A percentile compares a stretch with the other conserved stretches of the same genome.
Evolutionary conservation across 2,113 vertebrate genomes (phyloP).

Genomic region (Cyprinodon tularosa): DNA sequence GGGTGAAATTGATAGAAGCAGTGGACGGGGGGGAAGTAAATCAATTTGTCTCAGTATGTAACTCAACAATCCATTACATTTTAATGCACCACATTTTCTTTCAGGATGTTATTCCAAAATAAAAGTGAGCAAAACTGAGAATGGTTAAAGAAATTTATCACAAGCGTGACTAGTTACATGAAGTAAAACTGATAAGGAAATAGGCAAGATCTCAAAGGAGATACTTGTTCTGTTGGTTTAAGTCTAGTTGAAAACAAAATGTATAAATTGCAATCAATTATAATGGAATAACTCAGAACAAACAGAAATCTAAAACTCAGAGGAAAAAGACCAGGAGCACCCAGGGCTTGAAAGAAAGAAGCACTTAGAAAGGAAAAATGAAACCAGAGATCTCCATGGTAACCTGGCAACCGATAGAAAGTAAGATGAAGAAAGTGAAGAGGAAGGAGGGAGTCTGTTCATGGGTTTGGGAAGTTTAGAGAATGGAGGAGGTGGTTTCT

Average conservation of each 20-base stretch:
- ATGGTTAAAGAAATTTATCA: constrained; percentile 6
- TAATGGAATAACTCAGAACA: constrained; percentile 1
- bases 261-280: constrained; percentile 3
- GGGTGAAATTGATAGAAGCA: constrained; percentile 49
- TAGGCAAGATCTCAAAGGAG: background rate
- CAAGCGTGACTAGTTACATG: constrained; percentile 17
- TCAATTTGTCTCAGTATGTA: constrained; percentile 52
- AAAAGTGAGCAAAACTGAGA: constrained; percentile 14
- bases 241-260: background rate
- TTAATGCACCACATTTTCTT: constrained; percentile 33
- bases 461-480: background rate
- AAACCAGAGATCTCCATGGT: constrained; percentile 62
- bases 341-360: constrained; percentile 33
- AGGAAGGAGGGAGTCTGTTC: background rate
- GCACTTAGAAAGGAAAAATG: constrained; percentile 51
- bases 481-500: background rate
- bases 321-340: constrained; percentile 12
- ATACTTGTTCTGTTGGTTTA: constrained; percentile 11
- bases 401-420: constrained; percentile 56
- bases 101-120: constrained; percentile 39
- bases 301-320: constrained; percentile 15
- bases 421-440: constrained; percentile 30
- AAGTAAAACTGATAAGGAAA: constrained; percentile 6
- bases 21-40: constrained; percentile 38
- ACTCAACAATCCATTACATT: constrained; percentile 50